Evolutionary conservation across 2,797 vertebrate species (phyloP).

Genomic region (Scarus forsteni): DNA sequence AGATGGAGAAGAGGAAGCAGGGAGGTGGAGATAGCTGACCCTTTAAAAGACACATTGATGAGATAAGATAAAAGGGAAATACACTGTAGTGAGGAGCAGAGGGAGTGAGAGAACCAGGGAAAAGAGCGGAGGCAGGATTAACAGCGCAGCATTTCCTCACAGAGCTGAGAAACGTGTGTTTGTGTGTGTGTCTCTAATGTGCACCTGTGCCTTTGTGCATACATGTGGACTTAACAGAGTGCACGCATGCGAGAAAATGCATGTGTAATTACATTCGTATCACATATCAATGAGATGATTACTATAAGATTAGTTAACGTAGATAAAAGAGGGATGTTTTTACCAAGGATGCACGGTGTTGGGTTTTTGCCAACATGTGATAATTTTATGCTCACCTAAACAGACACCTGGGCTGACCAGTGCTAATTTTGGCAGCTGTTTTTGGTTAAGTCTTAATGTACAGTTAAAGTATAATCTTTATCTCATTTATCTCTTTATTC

Average conservation of each 20-base stretch:
- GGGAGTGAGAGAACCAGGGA: constrained; percentile 40
- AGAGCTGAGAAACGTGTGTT: constrained; percentile 6
- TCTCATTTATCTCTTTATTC: too few relatives aligned
- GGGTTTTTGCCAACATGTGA: too few relatives aligned
- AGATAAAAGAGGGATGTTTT: constrained; percentile 5
- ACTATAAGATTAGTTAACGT: constrained; percentile 1
- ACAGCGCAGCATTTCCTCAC: constrained; percentile 53
- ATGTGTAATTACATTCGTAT: constrained; percentile 28
- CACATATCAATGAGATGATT: constrained; percentile 20
- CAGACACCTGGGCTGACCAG: too few relatives aligned
- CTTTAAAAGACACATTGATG: constrained; percentile 57
- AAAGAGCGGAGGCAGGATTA: constrained; percentile 48
- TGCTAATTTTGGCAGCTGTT: too few relatives aligned
- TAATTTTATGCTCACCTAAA: too few relatives aligned
- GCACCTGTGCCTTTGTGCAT: constrained; percentile 29
- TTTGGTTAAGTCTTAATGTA: too few relatives aligned
- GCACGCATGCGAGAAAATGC: constrained; percentile 10
- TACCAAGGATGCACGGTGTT: neutral
- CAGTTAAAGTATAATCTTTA: too few relatives aligned
- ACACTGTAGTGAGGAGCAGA: constrained; percentile 42
- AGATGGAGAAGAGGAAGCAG: constrained; percentile 19
- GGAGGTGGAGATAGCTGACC: constrained; percentile 52
- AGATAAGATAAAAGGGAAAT: constrained; percentile 59
- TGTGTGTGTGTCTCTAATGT: constrained; percentile 7
- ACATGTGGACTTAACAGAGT: neutral